phyloP scores from a whole-genome alignment of 1,140 invertebrate species.

The Mizuhopecten yessoensis region DNA sequence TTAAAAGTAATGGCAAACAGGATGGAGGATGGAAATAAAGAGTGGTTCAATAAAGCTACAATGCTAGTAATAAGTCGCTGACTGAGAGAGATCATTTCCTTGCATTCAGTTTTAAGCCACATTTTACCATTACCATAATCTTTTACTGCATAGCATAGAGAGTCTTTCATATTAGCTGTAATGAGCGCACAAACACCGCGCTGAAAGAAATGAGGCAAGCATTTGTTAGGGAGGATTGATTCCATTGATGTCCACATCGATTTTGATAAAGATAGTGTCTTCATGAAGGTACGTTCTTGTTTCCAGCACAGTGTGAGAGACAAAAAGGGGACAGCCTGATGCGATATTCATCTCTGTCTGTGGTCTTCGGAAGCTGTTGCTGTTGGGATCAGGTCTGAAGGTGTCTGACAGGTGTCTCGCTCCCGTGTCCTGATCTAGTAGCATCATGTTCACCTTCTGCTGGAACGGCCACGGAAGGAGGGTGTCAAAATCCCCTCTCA shows the following conservation, averaged over 20 bases:
- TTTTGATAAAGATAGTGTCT: slow-evolving; percentile 78
- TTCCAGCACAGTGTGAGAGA: slow-evolving; percentile 68
- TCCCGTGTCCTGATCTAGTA: slow-evolving; percentile 75
- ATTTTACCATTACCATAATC: not conserved
- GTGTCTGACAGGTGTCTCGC: slow-evolving; percentile 71
- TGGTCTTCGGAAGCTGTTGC: slow-evolving; percentile 76
- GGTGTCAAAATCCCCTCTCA: slow-evolving; percentile 79
- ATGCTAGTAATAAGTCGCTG: not conserved
- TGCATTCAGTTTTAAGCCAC: not conserved
- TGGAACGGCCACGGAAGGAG: slow-evolving; percentile 80
- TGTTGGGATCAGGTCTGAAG: slow-evolving; percentile 77
- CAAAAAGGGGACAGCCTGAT: slow-evolving; percentile 78
- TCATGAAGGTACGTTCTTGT: slow-evolving; percentile 75
- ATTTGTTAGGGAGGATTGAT: slow-evolving; percentile 8
- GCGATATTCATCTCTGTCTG: slow-evolving; percentile 79
- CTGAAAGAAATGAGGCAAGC: not conserved
- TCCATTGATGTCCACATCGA: slow-evolving; percentile 71
- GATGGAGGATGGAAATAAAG: not conserved
- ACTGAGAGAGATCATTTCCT: not conserved
- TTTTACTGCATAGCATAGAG: too few relatives aligned
- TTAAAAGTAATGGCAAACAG: not conserved
- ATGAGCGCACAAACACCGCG: not conserved
- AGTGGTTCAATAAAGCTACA: not conserved
- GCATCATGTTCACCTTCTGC: slow-evolving; percentile 76
- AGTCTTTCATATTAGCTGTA: not conserved